phyloP scores from a whole-genome alignment of 1,140 invertebrate genomes.

The Drosophila truncata region DNA sequence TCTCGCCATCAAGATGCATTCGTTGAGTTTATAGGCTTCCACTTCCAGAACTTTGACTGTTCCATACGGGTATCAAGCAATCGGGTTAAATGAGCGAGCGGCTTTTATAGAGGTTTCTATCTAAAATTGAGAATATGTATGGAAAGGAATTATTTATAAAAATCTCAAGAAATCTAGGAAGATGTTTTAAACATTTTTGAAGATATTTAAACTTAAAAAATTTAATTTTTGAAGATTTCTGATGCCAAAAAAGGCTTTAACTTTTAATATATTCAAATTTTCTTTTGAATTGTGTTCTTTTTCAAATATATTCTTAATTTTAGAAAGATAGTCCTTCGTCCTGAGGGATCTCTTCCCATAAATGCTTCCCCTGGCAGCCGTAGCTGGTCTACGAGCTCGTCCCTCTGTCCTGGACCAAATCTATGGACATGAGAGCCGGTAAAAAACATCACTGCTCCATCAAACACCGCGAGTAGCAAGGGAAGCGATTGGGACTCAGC shows the following conservation, averaged over 20 bases:
- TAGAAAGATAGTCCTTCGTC: neutral
- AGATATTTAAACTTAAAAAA: neutral
- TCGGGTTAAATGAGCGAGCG: constrained; percentile 10
- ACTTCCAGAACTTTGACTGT: constrained; percentile 32
- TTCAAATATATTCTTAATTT: neutral
- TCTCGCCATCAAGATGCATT: constrained; percentile 31
- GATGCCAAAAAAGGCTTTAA: too few species aligned
- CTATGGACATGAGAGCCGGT: neutral
- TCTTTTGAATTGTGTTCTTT: neutral
- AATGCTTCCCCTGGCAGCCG: constrained; percentile 10
- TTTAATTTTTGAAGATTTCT: neutral
- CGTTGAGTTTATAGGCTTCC: constrained; percentile 23
- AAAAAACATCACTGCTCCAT: constrained; percentile 18
- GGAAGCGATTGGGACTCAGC: constrained; percentile 28
- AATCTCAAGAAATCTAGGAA: neutral
- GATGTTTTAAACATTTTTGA: neutral
- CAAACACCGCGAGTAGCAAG: constrained; percentile 24
- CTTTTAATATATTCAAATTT: neutral
- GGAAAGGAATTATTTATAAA: neutral
- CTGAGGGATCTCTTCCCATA: neutral
- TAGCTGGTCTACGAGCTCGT: constrained; percentile 43
- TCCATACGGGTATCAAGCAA: constrained; percentile 48
- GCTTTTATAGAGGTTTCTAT: constrained; percentile 3
- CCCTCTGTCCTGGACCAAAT: constrained; percentile 2
- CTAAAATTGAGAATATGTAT: neutral